Percentiles rank a stretch among this genome's conserved stretches.
phyloP scores from a whole-genome alignment of 2,113 vertebrate genomes.

The Andinoacara biseriatus region DNA sequence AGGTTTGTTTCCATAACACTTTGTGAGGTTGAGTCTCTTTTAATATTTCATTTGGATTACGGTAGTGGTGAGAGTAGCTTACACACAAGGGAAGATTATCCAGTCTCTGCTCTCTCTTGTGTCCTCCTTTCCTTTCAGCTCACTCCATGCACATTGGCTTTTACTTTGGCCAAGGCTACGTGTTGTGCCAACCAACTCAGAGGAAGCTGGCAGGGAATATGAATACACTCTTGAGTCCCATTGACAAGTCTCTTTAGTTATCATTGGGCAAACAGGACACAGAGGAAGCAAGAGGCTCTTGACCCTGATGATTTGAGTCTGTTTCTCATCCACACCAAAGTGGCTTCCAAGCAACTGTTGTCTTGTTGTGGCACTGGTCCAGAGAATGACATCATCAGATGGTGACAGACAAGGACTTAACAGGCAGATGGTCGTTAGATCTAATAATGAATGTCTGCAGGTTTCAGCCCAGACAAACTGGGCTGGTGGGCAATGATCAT shows the following conservation, averaged over 20 bases:
- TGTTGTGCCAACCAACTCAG: conserved; percentile 52
- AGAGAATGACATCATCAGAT: conserved; percentile 51
- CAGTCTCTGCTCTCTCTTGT: conserved; percentile 30
- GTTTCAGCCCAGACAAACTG: conserved; percentile 58
- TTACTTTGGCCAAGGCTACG: conserved; percentile 50
- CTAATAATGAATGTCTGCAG: conserved; percentile 74
- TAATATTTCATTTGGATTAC: conserved; percentile 52
- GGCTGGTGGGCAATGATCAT: conserved; percentile 49
- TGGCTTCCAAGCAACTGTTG: conserved; percentile 30
- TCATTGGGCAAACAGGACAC: conserved; percentile 40
- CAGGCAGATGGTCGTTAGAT: conserved; percentile 78
- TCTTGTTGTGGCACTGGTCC: conserved; percentile 47
- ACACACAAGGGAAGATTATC: conserved; percentile 29
- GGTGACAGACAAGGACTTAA: conserved; percentile 65
- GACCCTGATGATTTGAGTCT: conserved; percentile 48
- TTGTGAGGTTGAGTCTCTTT: conserved; percentile 18
- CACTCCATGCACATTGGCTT: conserved; percentile 61
- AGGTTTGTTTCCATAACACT: conserved; percentile 15
- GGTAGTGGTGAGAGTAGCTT: conserved; percentile 8
- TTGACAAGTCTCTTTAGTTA: conserved; percentile 67
- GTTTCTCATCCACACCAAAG: conserved; percentile 23
- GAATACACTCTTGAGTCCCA: conserved; percentile 60
- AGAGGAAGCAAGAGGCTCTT: conserved; percentile 57
- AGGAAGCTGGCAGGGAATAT: conserved; percentile 62
- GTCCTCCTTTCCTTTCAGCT: conserved; percentile 42